Evolutionary conservation across 2,888 invertebrate genomes (phyloP).

Genomic region (Drosophila sordidula): DNA sequence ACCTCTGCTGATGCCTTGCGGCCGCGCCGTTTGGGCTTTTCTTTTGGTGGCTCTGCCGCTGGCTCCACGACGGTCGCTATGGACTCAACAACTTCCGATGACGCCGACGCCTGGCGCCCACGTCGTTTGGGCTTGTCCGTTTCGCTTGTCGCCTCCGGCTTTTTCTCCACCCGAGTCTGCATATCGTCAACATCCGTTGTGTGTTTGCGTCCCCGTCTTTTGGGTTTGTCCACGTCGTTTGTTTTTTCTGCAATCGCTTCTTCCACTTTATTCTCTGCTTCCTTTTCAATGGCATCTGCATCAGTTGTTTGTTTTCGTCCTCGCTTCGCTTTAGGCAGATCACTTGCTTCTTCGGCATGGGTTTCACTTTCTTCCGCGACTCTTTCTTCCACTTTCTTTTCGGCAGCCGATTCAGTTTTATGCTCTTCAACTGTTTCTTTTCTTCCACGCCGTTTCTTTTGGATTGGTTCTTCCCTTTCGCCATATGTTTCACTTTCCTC

Average conservation of each 20-base stretch:
- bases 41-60: slow-evolving; percentile 6
- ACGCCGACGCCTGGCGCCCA: slow-evolving; percentile 27
- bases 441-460: not conserved
- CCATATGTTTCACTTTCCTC: not conserved
- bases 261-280: not conserved
- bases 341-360: not conserved
- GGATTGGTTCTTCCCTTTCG: not conserved
- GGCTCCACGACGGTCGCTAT: not conserved
- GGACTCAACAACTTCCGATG: not conserved
- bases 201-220: slow-evolving; percentile 12
- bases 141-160: not conserved
- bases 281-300: slow-evolving; percentile 2
- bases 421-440: not conserved
- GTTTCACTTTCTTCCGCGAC: not conserved
- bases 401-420: not conserved
- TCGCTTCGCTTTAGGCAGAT: too few species aligned
- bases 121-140: slow-evolving; percentile 32
- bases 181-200: slow-evolving; percentile 2
- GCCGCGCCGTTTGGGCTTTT: slow-evolving; percentile 24
- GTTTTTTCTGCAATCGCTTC: not conserved
- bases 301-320: too few species aligned
- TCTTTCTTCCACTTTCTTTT: not conserved
- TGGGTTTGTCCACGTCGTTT: not conserved
- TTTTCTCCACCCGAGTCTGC: not conserved
- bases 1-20: slow-evolving; percentile 40